phyloP scores from a whole-genome alignment of 2,888 invertebrate genomes.

The Mythimna vitellina region DNA sequence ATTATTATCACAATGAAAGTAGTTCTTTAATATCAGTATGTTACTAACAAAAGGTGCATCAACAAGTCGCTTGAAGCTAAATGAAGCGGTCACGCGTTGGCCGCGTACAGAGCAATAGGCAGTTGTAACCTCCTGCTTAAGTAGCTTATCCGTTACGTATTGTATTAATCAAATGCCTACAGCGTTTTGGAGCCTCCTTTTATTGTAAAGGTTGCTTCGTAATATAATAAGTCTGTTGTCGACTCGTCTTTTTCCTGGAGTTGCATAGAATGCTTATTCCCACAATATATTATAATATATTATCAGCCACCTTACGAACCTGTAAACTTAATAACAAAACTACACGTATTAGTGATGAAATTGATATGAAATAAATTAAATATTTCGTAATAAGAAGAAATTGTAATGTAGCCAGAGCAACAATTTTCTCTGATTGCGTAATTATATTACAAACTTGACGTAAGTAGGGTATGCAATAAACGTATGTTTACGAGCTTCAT shows the following conservation, averaged over 20 bases:
- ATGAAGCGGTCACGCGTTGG: constrained; percentile 43
- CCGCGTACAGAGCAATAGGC: constrained; percentile 36
- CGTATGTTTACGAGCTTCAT: constrained; percentile 62
- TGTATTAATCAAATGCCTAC: constrained; percentile 53
- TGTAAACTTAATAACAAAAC: not conserved
- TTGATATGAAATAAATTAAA: not conserved
- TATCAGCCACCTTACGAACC: not conserved
- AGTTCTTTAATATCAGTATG: not conserved
- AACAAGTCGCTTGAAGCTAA: constrained; percentile 39
- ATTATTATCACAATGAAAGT: not conserved
- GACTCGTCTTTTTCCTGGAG: constrained; percentile 25
- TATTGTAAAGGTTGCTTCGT: constrained; percentile 35
- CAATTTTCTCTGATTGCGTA: constrained; percentile 52
- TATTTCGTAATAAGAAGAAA: not conserved
- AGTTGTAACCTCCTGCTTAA: constrained; percentile 44
- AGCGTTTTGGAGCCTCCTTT: constrained; percentile 29
- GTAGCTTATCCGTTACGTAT: constrained; percentile 55
- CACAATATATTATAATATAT: not conserved
- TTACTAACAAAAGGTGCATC: constrained; percentile 35
- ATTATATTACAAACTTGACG: constrained; percentile 37
- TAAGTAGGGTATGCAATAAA: constrained; percentile 66
- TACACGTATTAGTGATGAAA: no score
- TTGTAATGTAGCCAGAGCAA: constrained; percentile 17
- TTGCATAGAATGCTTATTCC: constrained; percentile 1
- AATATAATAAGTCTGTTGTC: constrained; percentile 23